Percentiles rank a stretch among this genome's conserved stretches.
Evolutionary conservation across 2,888 invertebrate genomes (phyloP).

Genomic region (Polyploca ridens): DNA sequence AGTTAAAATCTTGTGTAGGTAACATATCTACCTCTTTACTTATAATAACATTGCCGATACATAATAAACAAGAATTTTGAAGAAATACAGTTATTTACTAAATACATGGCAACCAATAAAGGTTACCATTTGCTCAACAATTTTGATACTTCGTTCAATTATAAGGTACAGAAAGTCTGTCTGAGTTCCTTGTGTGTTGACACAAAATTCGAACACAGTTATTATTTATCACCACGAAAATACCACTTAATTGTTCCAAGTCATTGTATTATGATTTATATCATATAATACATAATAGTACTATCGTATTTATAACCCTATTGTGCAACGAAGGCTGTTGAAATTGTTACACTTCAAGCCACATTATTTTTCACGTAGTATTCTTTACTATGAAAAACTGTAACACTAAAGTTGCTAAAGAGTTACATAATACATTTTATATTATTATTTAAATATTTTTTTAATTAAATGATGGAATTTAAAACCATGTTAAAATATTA

Average conservation of each 20-base stretch:
- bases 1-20: no score
- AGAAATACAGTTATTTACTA: neutral
- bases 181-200: conserved; percentile 4
- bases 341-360: neutral
- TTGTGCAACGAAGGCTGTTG: neutral
- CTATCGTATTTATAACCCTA: neutral
- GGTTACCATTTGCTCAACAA: no score
- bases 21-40: no score
- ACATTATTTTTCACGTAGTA: neutral
- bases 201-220: conserved; percentile 1
- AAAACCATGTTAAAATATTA: no score
- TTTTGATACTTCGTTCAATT: neutral
- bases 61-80: neutral
- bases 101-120: neutral
- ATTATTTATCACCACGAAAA: neutral
- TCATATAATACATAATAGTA: neutral
- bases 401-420: no score
- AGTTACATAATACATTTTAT: no score
- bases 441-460: no score
- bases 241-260: neutral
- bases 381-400: no score
- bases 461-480: no score
- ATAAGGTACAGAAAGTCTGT: neutral
- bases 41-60: no score
- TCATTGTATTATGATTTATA: conserved; percentile 5